Evolutionary conservation across 2,888 invertebrate species (phyloP).

Genomic region (Bibio marci): DNA sequence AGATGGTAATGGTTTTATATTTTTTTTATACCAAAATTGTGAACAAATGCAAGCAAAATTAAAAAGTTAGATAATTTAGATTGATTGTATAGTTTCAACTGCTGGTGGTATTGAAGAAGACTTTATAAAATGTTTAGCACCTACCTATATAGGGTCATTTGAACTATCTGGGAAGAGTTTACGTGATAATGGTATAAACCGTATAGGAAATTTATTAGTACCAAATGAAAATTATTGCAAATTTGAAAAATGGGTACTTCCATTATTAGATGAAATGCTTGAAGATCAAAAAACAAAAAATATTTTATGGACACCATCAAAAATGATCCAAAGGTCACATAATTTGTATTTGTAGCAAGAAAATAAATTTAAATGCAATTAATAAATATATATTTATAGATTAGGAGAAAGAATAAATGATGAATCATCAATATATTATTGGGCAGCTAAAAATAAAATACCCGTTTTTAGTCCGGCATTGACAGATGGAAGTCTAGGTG

Average conservation of each 20-base stretch:
- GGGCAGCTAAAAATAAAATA: constrained; percentile 92
- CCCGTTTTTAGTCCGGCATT: constrained; percentile 95
- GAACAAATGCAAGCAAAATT: too few relatives aligned
- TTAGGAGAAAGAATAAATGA: constrained; percentile 84
- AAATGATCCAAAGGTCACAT: constrained; percentile 38
- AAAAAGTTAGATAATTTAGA: constrained; percentile 24
- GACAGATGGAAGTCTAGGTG: constrained; percentile 93
- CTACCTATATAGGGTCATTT: constrained; percentile 88
- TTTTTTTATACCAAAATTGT: too few relatives aligned
- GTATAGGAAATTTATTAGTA: constrained; percentile 77
- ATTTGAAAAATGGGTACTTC: constrained; percentile 93
- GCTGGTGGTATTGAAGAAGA: constrained; percentile 99
- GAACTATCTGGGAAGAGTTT: constrained; percentile 60
- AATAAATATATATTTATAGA: constrained; percentile 17
- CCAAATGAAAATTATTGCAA: constrained; percentile 97
- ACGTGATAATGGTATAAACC: constrained; percentile 69
- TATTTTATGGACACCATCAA: constrained; percentile 81
- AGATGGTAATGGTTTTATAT: constrained; percentile 35
- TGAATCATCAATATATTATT: constrained; percentile 85
- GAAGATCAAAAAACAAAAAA: constrained; percentile 63
- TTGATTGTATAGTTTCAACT: constrained; percentile 93
- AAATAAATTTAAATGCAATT: background rate
- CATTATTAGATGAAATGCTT: constrained; percentile 79
- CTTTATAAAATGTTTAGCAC: constrained; percentile 93
- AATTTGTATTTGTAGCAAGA: background rate